These are phyloP conservation scores for Trilocha varians DNA, from an alignment of 2,888 invertebrate species.

Conservation along the genomic window DNA sequence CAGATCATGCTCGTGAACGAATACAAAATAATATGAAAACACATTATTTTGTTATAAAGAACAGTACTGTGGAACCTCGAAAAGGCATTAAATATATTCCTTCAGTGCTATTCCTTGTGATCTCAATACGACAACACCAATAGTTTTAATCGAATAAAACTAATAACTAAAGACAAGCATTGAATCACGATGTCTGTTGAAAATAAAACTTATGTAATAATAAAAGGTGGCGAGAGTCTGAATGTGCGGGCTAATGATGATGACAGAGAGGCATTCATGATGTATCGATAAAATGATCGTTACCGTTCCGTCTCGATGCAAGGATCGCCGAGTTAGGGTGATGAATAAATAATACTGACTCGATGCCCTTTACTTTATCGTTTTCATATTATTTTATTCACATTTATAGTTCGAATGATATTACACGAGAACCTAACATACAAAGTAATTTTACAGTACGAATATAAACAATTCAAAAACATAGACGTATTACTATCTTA, in stretches of 20 bases:
- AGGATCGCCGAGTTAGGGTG: slow-evolving; percentile 62
- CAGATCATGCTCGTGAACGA: slow-evolving; percentile 63
- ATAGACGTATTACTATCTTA: slow-evolving; percentile 52
- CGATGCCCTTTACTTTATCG: slow-evolving; percentile 49
- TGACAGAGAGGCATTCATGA: slow-evolving; percentile 73
- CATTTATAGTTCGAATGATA: slow-evolving; percentile 64
- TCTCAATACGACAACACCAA: slow-evolving; percentile 36
- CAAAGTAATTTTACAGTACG: slow-evolving; percentile 62
- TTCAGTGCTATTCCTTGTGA: slow-evolving; percentile 49
- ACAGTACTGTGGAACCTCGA: slow-evolving; percentile 37
- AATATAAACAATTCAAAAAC: slow-evolving; percentile 73
- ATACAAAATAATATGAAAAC: slow-evolving; percentile 38
- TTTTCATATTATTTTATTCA: slow-evolving; percentile 66
- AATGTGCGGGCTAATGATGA: slow-evolving; percentile 68
- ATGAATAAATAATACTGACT: slow-evolving; percentile 57
- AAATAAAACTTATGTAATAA: slow-evolving; percentile 55
- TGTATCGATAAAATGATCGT: slow-evolving; percentile 68
- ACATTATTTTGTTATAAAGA: slow-evolving; percentile 40
- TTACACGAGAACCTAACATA: slow-evolving; percentile 65
- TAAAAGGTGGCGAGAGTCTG: slow-evolving; percentile 60
- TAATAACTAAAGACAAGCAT: slow-evolving; percentile 55
- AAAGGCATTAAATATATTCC: slow-evolving; percentile 3
- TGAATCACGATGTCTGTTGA: slow-evolving; percentile 38
- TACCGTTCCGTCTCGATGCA: slow-evolving; percentile 68
- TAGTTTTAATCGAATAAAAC: slow-evolving; percentile 23